phyloP scores from a whole-genome alignment of 2,797 vertebrate species.

The Ambastaia sidthimunki region DNA sequence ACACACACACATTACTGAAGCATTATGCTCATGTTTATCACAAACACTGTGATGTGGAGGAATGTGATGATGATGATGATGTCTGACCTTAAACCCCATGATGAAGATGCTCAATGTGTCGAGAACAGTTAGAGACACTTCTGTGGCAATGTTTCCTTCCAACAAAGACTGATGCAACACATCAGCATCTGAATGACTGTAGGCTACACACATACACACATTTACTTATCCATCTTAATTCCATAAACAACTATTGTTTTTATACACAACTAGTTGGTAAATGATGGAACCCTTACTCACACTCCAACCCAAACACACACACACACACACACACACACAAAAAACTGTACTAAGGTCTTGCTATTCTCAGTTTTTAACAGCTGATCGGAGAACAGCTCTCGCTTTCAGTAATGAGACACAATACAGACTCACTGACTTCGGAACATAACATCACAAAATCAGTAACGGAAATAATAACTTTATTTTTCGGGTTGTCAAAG shows the following conservation, averaged over 20 bases:
- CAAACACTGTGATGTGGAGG: not conserved
- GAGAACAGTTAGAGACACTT: slow-evolving; percentile 95
- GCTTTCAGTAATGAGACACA: not conserved
- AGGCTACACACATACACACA: slow-evolving; percentile 76
- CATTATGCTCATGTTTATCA: not conserved
- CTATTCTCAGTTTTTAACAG: not conserved
- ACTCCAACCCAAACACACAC: slow-evolving; percentile 29
- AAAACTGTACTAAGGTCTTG: no score
- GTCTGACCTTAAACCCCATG: slow-evolving; percentile 92
- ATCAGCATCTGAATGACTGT: slow-evolving; percentile 94
- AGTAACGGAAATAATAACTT: no score
- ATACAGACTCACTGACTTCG: not conserved
- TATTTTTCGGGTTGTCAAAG: no score
- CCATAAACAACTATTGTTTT: no score
- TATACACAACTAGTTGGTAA: no score
- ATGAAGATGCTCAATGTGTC: slow-evolving; percentile 95
- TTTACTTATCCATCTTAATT: no score
- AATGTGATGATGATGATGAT: slow-evolving; percentile 19
- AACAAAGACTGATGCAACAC: slow-evolving; percentile 93
- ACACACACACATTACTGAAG: slow-evolving; percentile 31
- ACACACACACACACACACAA: slow-evolving; percentile 40
- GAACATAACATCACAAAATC: not conserved
- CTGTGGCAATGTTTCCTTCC: slow-evolving; percentile 94
- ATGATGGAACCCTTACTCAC: no score
- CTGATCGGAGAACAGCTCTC: not conserved